These are phyloP conservation scores for Lampropteryx suffumata DNA, from an alignment of 2,888 invertebrate genomes.

Conservation along the genomic window DNA sequence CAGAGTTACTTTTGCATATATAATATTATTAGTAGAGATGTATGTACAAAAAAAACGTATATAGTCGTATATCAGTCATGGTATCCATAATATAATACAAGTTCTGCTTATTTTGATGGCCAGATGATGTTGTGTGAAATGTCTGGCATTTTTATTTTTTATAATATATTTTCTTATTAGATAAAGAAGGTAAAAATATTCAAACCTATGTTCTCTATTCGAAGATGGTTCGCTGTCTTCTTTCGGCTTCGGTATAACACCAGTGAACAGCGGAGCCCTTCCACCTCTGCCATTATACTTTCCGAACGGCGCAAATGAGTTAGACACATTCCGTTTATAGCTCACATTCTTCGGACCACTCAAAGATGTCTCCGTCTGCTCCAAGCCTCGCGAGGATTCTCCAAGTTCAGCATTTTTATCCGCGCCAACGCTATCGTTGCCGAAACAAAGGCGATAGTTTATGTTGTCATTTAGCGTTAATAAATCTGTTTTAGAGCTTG, in stretches of 20 bases:
- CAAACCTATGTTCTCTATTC: conserved; percentile 65
- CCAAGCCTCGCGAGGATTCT: conserved; percentile 60
- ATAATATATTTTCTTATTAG: no score
- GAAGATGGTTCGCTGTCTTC: conserved; percentile 56
- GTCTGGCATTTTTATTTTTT: no score
- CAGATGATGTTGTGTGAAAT: no score
- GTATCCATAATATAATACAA: no score
- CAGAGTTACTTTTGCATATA: no score
- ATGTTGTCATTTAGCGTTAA: conserved; percentile 79
- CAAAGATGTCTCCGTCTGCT: conserved; percentile 70
- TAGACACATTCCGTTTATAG: conserved; percentile 58
- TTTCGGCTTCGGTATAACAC: conserved; percentile 62
- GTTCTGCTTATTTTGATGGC: no score
- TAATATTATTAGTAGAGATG: no score
- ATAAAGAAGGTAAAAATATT: neutral
- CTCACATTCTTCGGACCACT: conserved; percentile 61
- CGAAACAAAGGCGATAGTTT: conserved; percentile 74
- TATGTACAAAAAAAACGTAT: no score
- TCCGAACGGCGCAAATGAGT: conserved; percentile 69
- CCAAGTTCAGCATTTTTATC: conserved; percentile 58
- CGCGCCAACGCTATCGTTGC: conserved; percentile 55
- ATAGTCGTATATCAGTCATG: no score
- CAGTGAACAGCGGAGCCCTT: conserved; percentile 61
- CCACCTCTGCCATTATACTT: conserved; percentile 52
- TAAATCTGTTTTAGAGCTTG: conserved; percentile 78